These are phyloP conservation scores for Nixonia krombeini DNA, from an alignment of 1,140 invertebrate genomes.

Conservation along the genomic window DNA sequence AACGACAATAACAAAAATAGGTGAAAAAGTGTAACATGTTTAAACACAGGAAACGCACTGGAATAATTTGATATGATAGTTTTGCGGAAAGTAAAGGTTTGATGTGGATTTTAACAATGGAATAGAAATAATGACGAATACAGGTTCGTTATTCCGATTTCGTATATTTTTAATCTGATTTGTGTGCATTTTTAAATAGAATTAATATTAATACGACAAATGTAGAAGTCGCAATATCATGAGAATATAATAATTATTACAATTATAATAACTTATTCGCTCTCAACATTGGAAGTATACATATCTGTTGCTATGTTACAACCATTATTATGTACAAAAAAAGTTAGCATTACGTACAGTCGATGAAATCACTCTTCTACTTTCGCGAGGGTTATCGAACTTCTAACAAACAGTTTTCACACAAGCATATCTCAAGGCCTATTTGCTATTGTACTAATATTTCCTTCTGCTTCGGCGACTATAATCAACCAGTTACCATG, in stretches of 20 bases:
- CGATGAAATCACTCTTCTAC: constrained; percentile 45
- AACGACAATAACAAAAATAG: too few species aligned
- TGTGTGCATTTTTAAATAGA: constrained; percentile 63
- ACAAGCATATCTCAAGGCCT: constrained; percentile 53
- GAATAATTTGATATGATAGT: too few species aligned
- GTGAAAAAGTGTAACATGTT: too few species aligned
- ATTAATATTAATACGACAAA: constrained; percentile 52
- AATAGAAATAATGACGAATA: neutral
- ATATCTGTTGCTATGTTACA: constrained; percentile 61
- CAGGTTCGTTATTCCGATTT: constrained; percentile 21
- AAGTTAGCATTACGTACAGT: constrained; percentile 44
- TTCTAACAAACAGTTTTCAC: constrained; percentile 54
- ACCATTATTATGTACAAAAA: constrained; percentile 65
- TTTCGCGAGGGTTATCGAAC: constrained; percentile 63
- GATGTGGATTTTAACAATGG: too few species aligned
- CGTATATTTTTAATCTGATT: constrained; percentile 53
- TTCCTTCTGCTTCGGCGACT: constrained; percentile 42
- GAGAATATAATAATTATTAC: too few species aligned
- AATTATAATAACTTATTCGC: constrained; percentile 48
- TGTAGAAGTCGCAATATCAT: constrained; percentile 46
- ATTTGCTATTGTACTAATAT: constrained; percentile 52
- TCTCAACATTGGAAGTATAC: constrained; percentile 49
- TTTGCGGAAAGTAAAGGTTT: too few species aligned
- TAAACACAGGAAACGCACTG: too few species aligned
- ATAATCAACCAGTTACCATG: constrained; percentile 34